These are phyloP conservation scores for Montipora capricornis DNA, from an alignment of 64 coral and sea anemone species.

Conservation along the genomic window DNA sequence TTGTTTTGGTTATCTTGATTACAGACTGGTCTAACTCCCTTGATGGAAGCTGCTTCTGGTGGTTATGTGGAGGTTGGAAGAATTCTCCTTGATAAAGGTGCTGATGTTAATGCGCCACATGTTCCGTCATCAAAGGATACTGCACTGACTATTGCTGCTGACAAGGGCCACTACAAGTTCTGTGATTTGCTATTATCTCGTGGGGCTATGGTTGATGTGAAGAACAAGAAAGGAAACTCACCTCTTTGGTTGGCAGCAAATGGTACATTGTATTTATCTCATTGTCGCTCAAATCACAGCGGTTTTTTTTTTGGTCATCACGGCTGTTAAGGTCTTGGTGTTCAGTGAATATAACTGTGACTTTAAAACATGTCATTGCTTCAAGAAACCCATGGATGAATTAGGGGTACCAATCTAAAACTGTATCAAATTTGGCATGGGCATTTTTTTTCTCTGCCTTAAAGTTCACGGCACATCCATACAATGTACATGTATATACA, in stretches of 20 bases:
- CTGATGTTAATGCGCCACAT: constrained; percentile 95
- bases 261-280: constrained; percentile 51
- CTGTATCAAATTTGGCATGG: no score
- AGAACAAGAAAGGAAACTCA: constrained; percentile 98
- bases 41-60: constrained; percentile 98
- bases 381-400: no score
- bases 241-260: constrained; percentile 97
- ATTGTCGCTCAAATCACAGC: not conserved
- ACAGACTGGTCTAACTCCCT: constrained; percentile 94
- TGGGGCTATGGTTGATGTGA: constrained; percentile 93
- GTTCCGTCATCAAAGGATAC: constrained; percentile 98
- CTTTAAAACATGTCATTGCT: no score
- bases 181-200: constrained; percentile 92
- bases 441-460: no score
- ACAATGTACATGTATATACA: no score
- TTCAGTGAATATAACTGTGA: no score
- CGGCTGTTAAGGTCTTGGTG: not conserved
- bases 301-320: not conserved
- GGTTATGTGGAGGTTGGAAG: constrained; percentile 97
- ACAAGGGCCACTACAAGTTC: constrained; percentile 99
- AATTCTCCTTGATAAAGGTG: constrained; percentile 93
- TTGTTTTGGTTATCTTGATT: not conserved
- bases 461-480: no score
- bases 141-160: constrained; percentile 96
- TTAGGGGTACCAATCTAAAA: no score